These are phyloP conservation scores for Sceloporus tristichus DNA, from an alignment of 2,113 vertebrate genomes.

Conservation along the genomic window DNA sequence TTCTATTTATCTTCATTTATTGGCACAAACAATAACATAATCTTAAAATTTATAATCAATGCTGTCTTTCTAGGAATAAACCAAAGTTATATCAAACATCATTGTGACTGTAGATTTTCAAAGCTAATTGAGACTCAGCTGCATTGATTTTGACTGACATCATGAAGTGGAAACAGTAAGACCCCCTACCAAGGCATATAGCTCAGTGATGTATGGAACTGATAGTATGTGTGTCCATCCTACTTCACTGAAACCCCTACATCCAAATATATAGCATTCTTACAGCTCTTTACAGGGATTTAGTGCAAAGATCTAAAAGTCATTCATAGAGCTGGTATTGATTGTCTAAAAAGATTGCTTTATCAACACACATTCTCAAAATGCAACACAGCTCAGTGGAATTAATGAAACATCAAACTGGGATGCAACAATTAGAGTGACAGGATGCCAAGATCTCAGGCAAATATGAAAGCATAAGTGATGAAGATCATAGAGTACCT, in stretches of 20 bases:
- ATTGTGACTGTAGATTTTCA: slow-evolving; percentile 28
- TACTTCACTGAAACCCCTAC: slow-evolving; percentile 21
- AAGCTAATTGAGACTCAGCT: slow-evolving; percentile 48
- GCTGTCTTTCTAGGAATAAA: not conserved
- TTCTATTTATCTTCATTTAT: slow-evolving; percentile 16
- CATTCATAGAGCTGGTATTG: not conserved
- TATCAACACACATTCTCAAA: not conserved
- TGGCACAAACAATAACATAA: not conserved
- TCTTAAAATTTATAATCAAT: not conserved
- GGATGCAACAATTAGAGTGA: not conserved
- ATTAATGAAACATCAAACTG: not conserved
- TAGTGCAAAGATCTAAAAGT: slow-evolving; percentile 1
- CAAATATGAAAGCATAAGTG: not conserved
- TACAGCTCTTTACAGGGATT: not conserved
- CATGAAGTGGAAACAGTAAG: slow-evolving; percentile 18
- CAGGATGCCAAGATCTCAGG: not conserved
- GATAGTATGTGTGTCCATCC: not conserved
- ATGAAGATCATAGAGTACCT: not conserved
- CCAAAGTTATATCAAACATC: not conserved
- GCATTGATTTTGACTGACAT: slow-evolving; percentile 51
- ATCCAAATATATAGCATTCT: slow-evolving; percentile 16
- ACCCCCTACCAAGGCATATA: not conserved
- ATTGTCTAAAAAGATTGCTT: not conserved
- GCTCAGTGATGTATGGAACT: slow-evolving; percentile 33
- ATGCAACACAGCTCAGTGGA: not conserved